Percentiles rank a stretch among this genome's conserved stretches.
These are phyloP conservation scores for Alviniconcha strummeri DNA, from an alignment of 2,888 invertebrate species.

Conservation along the genomic window DNA sequence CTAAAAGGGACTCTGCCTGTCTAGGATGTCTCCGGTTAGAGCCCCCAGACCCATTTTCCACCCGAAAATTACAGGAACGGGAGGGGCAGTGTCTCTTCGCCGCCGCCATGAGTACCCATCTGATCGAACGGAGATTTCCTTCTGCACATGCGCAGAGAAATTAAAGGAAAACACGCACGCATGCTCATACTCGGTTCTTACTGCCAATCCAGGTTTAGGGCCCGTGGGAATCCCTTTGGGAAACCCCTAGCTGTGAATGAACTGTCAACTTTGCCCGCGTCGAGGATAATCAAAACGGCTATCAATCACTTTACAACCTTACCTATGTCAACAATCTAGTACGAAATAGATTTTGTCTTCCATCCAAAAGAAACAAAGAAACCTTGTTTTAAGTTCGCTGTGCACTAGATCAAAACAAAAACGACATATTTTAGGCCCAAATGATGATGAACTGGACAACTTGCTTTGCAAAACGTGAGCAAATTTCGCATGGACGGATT, in stretches of 20 bases:
- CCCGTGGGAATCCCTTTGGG: conserved; percentile 57
- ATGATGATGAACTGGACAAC: too few species aligned
- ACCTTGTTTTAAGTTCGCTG: too few species aligned
- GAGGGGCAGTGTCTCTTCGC: conserved; percentile 66
- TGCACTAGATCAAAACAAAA: too few species aligned
- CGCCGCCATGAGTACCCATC: conserved; percentile 69
- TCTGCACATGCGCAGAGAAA: conserved; percentile 60
- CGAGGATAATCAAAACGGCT: conserved; percentile 21
- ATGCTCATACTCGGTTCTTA: conserved; percentile 48
- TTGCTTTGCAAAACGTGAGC: not conserved
- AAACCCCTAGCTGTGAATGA: conserved; percentile 55
- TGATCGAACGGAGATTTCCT: conserved; percentile 51
- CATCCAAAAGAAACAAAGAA: too few species aligned
- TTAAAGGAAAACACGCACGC: conserved; percentile 52
- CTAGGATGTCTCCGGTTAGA: conserved; percentile 57
- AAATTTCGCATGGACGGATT: conserved; percentile 16
- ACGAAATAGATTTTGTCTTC: not conserved
- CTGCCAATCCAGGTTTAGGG: conserved; percentile 53
- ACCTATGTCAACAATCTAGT: conserved; percentile 30
- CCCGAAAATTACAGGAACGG: conserved; percentile 52
- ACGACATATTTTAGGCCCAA: too few species aligned
- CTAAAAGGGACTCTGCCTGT: conserved; percentile 81
- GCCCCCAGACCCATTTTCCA: conserved; percentile 50
- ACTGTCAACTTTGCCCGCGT: conserved; percentile 35
- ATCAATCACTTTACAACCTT: conserved; percentile 35